A percentile compares a stretch with the other conserved stretches of the same genome.
phyloP scores from a whole-genome alignment of 2,113 vertebrate species.

The Hydrolagus affinis region DNA sequence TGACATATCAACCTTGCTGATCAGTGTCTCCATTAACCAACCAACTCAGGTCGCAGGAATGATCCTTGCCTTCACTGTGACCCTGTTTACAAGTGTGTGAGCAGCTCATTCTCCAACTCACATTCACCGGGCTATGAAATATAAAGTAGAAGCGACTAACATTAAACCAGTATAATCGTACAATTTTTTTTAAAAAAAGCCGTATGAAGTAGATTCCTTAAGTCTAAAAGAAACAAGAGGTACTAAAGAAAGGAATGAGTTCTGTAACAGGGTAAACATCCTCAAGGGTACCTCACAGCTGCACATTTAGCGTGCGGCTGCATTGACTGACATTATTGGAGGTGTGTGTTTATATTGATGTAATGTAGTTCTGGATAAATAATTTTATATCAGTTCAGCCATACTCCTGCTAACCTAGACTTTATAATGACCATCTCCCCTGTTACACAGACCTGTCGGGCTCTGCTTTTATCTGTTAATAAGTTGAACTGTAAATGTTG shows the following conservation, averaged over 20 bases:
- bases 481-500: conserved; percentile 84
- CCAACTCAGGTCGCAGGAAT: conserved; percentile 22
- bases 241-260: conserved; percentile 28
- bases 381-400: conserved; percentile 29
- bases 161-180: conserved; percentile 22
- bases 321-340: conserved; percentile 30
- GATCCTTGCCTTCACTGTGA: conserved; percentile 26
- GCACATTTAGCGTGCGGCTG: conserved; percentile 9
- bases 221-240: conserved; percentile 16
- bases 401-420: conserved; percentile 30
- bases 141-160: conserved; percentile 22
- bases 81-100: conserved; percentile 28
- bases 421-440: conserved; percentile 34
- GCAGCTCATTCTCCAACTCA: conserved; percentile 9
- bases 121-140: conserved; percentile 19
- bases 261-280: conserved; percentile 31
- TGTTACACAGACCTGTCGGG: conserved; percentile 40
- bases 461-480: conserved; percentile 62
- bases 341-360: conserved; percentile 33
- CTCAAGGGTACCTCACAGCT: conserved; percentile 26
- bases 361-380: conserved; percentile 31
- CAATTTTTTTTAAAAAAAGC: conserved; percentile 19
- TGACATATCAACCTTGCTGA: conserved; percentile 29
- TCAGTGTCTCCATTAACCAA: conserved; percentile 26
- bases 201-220: conserved; percentile 18